These are phyloP conservation scores for Callosobruchus maculatus DNA, from an alignment of 2,888 invertebrate genomes.

Conservation along the genomic window DNA sequence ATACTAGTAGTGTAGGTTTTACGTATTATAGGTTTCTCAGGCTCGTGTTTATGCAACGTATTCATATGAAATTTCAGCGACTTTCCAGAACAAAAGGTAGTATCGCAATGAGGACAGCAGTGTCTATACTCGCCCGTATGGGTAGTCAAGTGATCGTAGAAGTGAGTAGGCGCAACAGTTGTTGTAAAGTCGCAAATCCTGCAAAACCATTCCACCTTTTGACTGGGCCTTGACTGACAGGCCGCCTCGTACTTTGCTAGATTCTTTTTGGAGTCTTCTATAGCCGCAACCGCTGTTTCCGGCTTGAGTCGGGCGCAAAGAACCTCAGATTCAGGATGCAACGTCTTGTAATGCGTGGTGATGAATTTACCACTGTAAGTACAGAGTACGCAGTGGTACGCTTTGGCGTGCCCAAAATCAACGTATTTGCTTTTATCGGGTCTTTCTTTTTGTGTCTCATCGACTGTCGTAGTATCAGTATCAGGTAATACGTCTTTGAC, in stretches of 20 bases:
- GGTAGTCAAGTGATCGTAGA: slow-evolving; percentile 69
- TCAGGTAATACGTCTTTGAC: background rate
- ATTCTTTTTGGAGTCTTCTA: slow-evolving; percentile 47
- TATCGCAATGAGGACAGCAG: slow-evolving; percentile 60
- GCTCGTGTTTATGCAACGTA: slow-evolving; percentile 26
- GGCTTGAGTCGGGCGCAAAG: slow-evolving; percentile 60
- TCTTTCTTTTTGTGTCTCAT: slow-evolving; percentile 8
- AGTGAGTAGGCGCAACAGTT: slow-evolving; percentile 40
- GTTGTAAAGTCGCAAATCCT: slow-evolving; percentile 40
- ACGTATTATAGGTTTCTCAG: slow-evolving; percentile 15
- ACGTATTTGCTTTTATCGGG: slow-evolving; percentile 32
- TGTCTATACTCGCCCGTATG: slow-evolving; percentile 79
- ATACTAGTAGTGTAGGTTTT: slow-evolving; percentile 17
- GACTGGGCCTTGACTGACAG: slow-evolving; percentile 4
- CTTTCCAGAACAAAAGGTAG: slow-evolving; percentile 32
- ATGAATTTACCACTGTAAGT: slow-evolving; percentile 58
- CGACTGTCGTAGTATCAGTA: background rate
- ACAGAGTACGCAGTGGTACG: slow-evolving; percentile 58
- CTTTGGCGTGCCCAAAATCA: slow-evolving; percentile 17
- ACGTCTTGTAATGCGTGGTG: slow-evolving; percentile 62
- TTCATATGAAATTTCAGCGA: slow-evolving; percentile 33
- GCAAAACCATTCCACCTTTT: slow-evolving; percentile 35
- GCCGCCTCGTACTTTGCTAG: slow-evolving; percentile 26
- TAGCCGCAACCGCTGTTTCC: slow-evolving; percentile 53
- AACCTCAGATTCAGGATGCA: slow-evolving; percentile 63